These are phyloP conservation scores for Acleris literana DNA, from an alignment of 2,888 invertebrate genomes.

Conservation along the genomic window DNA sequence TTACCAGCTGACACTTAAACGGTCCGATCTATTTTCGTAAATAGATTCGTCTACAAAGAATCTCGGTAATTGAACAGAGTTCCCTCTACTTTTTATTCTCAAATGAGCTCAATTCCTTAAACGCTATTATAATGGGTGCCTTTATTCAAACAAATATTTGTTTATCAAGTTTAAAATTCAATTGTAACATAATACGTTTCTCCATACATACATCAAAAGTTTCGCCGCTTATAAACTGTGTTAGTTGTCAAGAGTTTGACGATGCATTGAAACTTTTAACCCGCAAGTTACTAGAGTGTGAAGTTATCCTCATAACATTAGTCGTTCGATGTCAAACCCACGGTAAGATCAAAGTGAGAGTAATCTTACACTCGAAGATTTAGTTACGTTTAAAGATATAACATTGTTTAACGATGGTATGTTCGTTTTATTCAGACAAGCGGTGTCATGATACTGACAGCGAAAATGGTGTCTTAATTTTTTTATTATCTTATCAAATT, in stretches of 20 bases:
- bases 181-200: slow-evolving; percentile 23
- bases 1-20: slow-evolving; percentile 37
- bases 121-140: background rate
- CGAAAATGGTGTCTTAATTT: background rate
- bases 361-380: slow-evolving; percentile 22
- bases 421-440: slow-evolving; percentile 5
- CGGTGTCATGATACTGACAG: slow-evolving; percentile 11
- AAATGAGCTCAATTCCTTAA: background rate
- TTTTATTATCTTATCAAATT: slow-evolving; percentile 4
- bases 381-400: slow-evolving; percentile 23
- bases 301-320: slow-evolving; percentile 33
- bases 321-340: slow-evolving; percentile 26
- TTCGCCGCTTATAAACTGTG: slow-evolving; percentile 27
- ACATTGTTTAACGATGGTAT: slow-evolving; percentile 6
- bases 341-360: slow-evolving; percentile 33
- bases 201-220: slow-evolving; percentile 27
- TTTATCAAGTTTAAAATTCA: slow-evolving; percentile 10
- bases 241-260: slow-evolving; percentile 34
- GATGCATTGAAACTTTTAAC: slow-evolving; percentile 36
- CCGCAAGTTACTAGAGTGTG: slow-evolving; percentile 37
- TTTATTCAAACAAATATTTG: background rate
- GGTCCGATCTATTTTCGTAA: slow-evolving; percentile 36
- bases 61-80: slow-evolving; percentile 20
- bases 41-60: slow-evolving; percentile 33
- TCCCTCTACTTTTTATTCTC: slow-evolving; percentile 12